Evolutionary conservation across 2,797 vertebrate genomes (phyloP).

Genomic region (Champsocephalus esox): DNA sequence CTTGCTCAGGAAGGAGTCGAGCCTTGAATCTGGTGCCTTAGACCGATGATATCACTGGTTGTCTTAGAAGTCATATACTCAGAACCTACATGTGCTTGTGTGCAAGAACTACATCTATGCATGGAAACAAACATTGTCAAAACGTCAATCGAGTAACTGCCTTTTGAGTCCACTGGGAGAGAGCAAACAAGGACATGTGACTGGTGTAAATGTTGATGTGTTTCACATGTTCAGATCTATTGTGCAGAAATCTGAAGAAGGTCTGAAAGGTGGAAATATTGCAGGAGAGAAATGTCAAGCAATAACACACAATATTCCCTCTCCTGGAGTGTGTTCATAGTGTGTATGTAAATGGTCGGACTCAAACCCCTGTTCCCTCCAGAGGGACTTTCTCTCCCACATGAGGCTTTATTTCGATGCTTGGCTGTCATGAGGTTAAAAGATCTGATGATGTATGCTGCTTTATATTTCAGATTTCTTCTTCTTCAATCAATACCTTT

Average conservation of each 20-base stretch:
- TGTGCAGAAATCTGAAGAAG: slow-evolving; percentile 7
- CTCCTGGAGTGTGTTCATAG: no score
- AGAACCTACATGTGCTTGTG: background rate
- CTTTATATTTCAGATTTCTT: background rate
- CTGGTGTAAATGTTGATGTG: slow-evolving; percentile 12
- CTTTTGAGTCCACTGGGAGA: background rate
- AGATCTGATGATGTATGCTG: background rate
- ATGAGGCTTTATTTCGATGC: background rate
- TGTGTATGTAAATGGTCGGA: no score
- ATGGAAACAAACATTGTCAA: slow-evolving; percentile 7
- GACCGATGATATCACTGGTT: no score
- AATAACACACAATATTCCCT: background rate
- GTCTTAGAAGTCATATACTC: no score
- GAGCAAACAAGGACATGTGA: slow-evolving; percentile 15
- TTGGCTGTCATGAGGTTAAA: background rate
- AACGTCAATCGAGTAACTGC: slow-evolving; percentile 13
- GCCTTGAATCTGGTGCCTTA: no score
- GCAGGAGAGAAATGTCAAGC: slow-evolving; percentile 15
- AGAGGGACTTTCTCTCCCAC: no score
- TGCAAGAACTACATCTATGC: background rate
- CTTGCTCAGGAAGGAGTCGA: no score
- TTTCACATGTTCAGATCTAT: background rate
- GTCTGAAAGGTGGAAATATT: slow-evolving; percentile 29
- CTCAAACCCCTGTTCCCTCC: no score
- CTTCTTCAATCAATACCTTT: background rate